phyloP scores from a whole-genome alignment of 2,797 vertebrate genomes.

The Spinus pinus region DNA sequence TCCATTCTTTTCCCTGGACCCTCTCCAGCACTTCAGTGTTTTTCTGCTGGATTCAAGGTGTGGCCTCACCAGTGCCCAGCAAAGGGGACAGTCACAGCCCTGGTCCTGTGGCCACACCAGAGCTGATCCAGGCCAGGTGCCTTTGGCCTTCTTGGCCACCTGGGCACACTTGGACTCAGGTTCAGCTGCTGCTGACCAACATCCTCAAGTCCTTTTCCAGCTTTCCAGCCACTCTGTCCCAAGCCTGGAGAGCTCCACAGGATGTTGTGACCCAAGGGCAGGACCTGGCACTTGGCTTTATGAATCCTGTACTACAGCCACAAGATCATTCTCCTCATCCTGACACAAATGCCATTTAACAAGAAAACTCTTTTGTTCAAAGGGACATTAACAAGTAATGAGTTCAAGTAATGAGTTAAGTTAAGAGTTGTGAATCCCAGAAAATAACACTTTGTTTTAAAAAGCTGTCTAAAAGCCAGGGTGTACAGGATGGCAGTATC shows the following conservation, averaged over 20 bases:
- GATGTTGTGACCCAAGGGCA: background rate
- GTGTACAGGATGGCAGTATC: background rate
- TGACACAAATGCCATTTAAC: background rate
- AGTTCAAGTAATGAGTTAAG: background rate
- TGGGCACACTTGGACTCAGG: background rate
- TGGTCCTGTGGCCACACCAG: background rate
- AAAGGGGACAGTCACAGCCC: background rate
- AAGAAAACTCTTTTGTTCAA: background rate
- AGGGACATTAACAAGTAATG: background rate
- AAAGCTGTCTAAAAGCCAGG: background rate
- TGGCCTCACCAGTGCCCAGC: background rate
- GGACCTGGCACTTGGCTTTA: background rate
- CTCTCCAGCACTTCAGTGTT: background rate
- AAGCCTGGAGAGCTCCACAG: background rate
- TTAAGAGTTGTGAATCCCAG: background rate
- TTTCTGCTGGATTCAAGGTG: background rate
- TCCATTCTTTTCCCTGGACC: background rate
- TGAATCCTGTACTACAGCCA: background rate
- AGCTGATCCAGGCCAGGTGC: background rate
- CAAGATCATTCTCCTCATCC: conserved; percentile 13
- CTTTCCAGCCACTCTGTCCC: background rate
- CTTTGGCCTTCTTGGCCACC: background rate
- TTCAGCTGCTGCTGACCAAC: background rate
- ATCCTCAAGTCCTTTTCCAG: background rate
- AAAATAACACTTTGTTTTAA: background rate